Evolutionary conservation across 1,140 invertebrate genomes (phyloP).

Genomic region (Himalopsyche phryganea): DNA sequence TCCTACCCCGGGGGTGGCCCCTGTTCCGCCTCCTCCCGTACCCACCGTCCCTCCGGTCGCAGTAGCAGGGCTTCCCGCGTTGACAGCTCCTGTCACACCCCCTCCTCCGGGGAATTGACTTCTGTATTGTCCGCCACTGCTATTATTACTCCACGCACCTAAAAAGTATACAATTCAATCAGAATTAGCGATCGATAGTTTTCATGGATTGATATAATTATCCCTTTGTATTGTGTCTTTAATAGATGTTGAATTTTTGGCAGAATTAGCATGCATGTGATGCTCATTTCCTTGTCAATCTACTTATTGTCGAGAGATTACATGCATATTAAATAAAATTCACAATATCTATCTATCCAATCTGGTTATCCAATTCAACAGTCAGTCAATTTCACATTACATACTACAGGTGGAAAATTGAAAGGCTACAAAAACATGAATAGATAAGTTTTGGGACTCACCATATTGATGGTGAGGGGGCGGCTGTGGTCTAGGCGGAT

Average conservation of each 20-base stretch:
- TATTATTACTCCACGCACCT: slow-evolving; percentile 30
- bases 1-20: slow-evolving; percentile 14
- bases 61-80: slow-evolving; percentile 4
- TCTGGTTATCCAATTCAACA: no score
- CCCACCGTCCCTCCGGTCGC: no score
- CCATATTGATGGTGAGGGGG: slow-evolving; percentile 38
- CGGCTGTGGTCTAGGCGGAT: slow-evolving; percentile 32
- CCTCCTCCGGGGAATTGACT: slow-evolving; percentile 24
- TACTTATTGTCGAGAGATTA: no score
- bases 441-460: background rate
- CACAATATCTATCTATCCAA: no score
- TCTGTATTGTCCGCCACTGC: slow-evolving; percentile 23
- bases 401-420: background rate
- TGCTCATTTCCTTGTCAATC: no score
- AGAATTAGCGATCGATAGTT: no score
- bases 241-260: no score
- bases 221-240: no score
- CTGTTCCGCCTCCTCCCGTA: slow-evolving; percentile 3
- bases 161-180: background rate
- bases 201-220: no score
- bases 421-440: background rate
- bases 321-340: no score
- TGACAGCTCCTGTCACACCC: slow-evolving; percentile 10
- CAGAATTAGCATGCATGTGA: no score
- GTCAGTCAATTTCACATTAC: background rate